phyloP scores from a whole-genome alignment of 2,888 invertebrate genomes.

The Orthonevra nobilis region DNA sequence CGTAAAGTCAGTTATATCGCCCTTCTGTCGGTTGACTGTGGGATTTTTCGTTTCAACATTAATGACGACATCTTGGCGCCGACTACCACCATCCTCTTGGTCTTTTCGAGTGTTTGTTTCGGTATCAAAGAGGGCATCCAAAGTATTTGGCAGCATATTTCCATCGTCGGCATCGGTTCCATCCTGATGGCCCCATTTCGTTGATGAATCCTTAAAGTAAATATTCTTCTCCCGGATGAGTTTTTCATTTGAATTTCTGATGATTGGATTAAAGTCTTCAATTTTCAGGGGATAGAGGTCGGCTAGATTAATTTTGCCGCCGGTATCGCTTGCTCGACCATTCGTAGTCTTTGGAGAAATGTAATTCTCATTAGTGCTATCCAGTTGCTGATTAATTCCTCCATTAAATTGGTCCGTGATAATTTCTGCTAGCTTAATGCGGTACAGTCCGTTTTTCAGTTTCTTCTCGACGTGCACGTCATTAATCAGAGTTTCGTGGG shows the following conservation, averaged over 20 bases:
- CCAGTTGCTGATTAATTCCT: conserved; percentile 55
- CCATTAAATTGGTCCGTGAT: conserved; percentile 74
- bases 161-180: conserved; percentile 41
- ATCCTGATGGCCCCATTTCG: conserved; percentile 47
- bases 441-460: conserved; percentile 76
- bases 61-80: conserved; percentile 18
- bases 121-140: conserved; percentile 66
- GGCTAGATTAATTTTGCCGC: conserved; percentile 77
- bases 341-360: conserved; percentile 29
- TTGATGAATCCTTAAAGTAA: conserved; percentile 32
- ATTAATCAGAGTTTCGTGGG: conserved; percentile 71
- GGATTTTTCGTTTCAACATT: conserved; percentile 10
- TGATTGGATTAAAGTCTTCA: conserved; percentile 77
- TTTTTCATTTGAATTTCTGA: conserved; percentile 75
- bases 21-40: conserved; percentile 55
- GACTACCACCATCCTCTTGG: conserved; percentile 20
- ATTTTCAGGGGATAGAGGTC: conserved; percentile 78
- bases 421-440: conserved; percentile 77
- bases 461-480: conserved; percentile 72
- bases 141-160: conserved; percentile 64
- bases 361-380: conserved; percentile 42
- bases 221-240: conserved; percentile 74
- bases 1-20: conserved; percentile 74
- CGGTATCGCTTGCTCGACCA: not conserved
- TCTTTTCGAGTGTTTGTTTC: conserved; percentile 75